These are phyloP conservation scores for Amblyopsis rosae DNA, from an alignment of 2,113 vertebrate genomes.

Conservation along the genomic window DNA sequence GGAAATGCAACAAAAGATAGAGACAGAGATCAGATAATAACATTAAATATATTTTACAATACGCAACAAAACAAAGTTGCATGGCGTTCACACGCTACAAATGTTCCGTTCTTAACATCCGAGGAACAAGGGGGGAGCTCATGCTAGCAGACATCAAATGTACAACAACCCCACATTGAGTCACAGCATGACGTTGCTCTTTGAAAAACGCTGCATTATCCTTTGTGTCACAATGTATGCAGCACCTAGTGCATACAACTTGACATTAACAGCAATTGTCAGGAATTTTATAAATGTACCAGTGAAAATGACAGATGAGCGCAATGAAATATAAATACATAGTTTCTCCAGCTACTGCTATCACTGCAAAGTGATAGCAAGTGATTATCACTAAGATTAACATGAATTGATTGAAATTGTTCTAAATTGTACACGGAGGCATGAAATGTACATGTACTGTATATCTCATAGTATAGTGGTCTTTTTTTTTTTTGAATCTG, in stretches of 20 bases:
- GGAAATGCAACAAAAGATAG: background rate
- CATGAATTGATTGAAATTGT: too few species aligned
- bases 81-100: background rate
- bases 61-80: background rate
- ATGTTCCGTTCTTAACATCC: background rate
- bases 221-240: slow-evolving; percentile 3
- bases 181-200: slow-evolving; percentile 17
- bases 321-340: too few species aligned
- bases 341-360: too few species aligned
- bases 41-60: slow-evolving; percentile 28
- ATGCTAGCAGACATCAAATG: slow-evolving; percentile 40
- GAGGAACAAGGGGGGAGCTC: slow-evolving; percentile 8
- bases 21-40: slow-evolving; percentile 1
- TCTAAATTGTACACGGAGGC: too few species aligned
- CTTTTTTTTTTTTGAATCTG: too few species aligned
- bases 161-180: slow-evolving; percentile 34
- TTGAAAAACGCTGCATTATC: slow-evolving; percentile 6
- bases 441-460: too few species aligned
- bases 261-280: background rate
- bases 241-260: background rate
- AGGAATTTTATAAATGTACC: background rate
- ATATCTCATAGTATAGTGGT: too few species aligned
- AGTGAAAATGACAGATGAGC: too few species aligned
- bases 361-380: too few species aligned
- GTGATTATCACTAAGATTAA: too few species aligned